Base-by-base conservation (phyloP, 2,113 vertebrate species). In the Myiozetetes cayanensis region DNA sequence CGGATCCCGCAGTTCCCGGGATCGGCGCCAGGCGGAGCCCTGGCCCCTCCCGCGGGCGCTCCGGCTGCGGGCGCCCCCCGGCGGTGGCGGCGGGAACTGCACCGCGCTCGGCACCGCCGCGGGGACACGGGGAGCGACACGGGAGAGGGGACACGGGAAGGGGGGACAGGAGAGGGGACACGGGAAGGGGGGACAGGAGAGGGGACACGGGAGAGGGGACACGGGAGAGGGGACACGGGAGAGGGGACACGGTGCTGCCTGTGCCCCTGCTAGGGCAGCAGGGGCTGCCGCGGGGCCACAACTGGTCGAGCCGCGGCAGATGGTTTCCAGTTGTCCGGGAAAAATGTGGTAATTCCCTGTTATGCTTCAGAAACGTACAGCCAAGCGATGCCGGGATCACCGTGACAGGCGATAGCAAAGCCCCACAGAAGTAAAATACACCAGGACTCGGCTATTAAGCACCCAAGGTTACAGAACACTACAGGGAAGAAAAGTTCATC, bases 361-460 rank as follows among this genome's bases (percentile, higher is more conserved):
- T 4, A 12, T 9, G 1, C 4, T 8, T 17, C 23, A 3, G 52
- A 21, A 43, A 10, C 4, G 4, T 0, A 8, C 39, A 16, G 1
- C 41, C 9, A 4, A 39, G 62, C 1, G 10, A 11, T 8, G 0
- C 18, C 6, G 6, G 1, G 11, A 28, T 9, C 4, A 1, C 53
- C 2, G 44, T 0, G 73, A 59, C 73, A 2, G 65, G 28, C 33
- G 74, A 9, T 0, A 8, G 4, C n/a, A 3, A 9, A 63, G 44
- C 58, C 17, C 3, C 14, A 1, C 62, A 1, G 72, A 17, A 9
- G 20, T 8, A 2, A 35, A 76, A 52, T 2, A 3, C 20, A 4
- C 16, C 20, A 4, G 6, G 12, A 39, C 14, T 1, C 10, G 28
- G 41, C 39, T 86, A 14, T 19, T 10, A 12, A 25, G 46, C 9